phyloP scores from a whole-genome alignment of 1,140 invertebrate genomes.

The Brachionus koreanus region DNA sequence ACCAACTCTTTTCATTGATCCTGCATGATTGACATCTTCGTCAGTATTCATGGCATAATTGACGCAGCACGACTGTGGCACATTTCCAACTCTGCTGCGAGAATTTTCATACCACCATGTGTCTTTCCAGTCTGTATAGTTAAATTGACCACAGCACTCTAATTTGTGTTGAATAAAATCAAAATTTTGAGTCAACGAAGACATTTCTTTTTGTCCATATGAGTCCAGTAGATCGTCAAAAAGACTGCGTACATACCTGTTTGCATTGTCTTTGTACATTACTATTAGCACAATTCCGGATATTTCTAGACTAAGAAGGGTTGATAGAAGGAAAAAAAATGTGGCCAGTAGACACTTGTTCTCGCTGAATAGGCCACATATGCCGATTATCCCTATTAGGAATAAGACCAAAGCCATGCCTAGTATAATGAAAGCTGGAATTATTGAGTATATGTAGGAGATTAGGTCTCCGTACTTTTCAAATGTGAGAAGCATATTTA shows the following conservation, averaged over 20 bases:
- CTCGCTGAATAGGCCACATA: conserved; percentile 33
- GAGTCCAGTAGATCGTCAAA: not conserved
- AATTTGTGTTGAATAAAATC: conserved; percentile 30
- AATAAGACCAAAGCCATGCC: conserved; percentile 33
- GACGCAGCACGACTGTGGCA: conserved; percentile 32
- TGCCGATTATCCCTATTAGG: not conserved
- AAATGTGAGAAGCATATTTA: not conserved
- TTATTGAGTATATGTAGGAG: conserved; percentile 36
- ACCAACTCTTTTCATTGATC: not conserved
- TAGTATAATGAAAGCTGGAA: conserved; percentile 12
- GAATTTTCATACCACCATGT: conserved; percentile 37
- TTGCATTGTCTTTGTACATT: conserved; percentile 20
- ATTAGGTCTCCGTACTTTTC: conserved; percentile 18
- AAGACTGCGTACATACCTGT: not conserved
- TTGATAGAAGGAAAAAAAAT: not conserved
- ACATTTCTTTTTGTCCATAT: conserved; percentile 23
- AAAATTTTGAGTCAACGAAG: conserved; percentile 30
- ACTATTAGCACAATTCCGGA: not conserved
- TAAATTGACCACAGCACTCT: conserved; percentile 20
- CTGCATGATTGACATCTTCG: not conserved
- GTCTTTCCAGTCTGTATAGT: conserved; percentile 34
- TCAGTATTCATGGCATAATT: conserved; percentile 13
- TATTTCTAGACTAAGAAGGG: not conserved
- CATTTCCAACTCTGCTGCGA: not conserved
- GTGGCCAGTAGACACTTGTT: conserved; percentile 24